Percentiles rank a stretch among this genome's conserved stretches.
These are phyloP conservation scores for Aphelocoma coerulescens DNA, from an alignment of 2,113 vertebrate species.

Conservation along the genomic window DNA sequence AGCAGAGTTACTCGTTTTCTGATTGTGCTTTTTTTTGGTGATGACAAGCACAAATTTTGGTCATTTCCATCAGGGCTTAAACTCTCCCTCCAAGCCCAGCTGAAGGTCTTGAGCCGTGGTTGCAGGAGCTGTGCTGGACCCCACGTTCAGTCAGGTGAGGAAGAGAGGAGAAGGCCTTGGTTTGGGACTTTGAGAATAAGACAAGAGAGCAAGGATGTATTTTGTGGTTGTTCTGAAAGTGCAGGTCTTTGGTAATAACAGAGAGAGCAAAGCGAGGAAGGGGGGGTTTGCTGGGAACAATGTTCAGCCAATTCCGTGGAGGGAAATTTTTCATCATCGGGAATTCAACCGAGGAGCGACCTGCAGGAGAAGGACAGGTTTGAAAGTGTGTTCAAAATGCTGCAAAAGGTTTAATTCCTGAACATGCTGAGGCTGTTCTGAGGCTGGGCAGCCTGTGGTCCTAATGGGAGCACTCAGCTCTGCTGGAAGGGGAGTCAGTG, in stretches of 20 bases:
- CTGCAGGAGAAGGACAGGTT: slow-evolving; percentile 56
- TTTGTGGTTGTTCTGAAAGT: slow-evolving; percentile 73
- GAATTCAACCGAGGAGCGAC: slow-evolving; percentile 95
- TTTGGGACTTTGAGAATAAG: not conserved
- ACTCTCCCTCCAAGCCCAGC: not conserved
- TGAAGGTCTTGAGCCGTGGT: not conserved
- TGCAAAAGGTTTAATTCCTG: not conserved
- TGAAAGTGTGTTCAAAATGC: not conserved
- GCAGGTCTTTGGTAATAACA: slow-evolving; percentile 77
- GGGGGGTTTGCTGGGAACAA: not conserved
- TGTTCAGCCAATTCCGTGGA: not conserved
- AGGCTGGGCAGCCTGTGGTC: not conserved
- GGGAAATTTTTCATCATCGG: slow-evolving; percentile 81
- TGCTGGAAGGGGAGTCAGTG: not conserved
- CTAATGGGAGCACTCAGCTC: not conserved
- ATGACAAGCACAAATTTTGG: slow-evolving; percentile 14
- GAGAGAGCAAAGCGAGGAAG: slow-evolving; percentile 37
- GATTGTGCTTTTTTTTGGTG: not conserved
- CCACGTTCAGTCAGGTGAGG: not conserved
- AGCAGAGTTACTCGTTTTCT: not conserved
- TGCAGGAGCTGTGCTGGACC: not conserved
- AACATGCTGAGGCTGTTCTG: not conserved
- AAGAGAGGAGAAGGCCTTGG: not conserved
- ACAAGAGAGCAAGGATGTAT: slow-evolving; percentile 21
- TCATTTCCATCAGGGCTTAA: not conserved